These are phyloP conservation scores for Tetropium fuscum DNA, from an alignment of 2,888 invertebrate genomes.

Conservation along the genomic window DNA sequence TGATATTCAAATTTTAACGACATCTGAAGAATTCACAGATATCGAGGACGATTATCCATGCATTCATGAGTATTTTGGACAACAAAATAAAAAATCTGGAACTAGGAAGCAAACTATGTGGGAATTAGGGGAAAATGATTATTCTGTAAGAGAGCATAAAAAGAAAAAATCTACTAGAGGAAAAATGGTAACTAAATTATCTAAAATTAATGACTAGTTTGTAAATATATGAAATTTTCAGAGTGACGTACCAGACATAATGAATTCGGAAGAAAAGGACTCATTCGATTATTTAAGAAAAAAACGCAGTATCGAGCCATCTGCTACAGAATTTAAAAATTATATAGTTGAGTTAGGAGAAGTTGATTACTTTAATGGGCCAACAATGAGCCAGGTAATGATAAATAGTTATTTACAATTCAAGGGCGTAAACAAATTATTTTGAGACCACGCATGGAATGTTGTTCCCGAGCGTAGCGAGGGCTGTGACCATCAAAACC, in stretches of 20 bases:
- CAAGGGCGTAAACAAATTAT: no score
- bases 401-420: no score
- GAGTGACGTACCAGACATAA: background rate
- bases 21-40: constrained; percentile 42
- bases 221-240: background rate
- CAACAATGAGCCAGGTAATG: no score
- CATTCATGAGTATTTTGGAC: constrained; percentile 46
- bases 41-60: constrained; percentile 43
- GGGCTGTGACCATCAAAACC: no score
- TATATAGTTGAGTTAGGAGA: background rate
- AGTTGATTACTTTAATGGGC: no score
- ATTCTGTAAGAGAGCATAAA: constrained; percentile 7
- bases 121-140: background rate
- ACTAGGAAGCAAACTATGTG: constrained; percentile 9
- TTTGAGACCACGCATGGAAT: no score
- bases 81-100: constrained; percentile 9
- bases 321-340: no score
- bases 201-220: background rate
- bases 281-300: background rate
- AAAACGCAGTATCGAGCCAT: background rate
- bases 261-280: background rate
- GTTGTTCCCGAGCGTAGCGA: no score
- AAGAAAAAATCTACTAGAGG: constrained; percentile 6
- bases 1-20: constrained; percentile 37
- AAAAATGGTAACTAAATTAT: background rate